phyloP scores from a whole-genome alignment of 2,888 invertebrate genomes.

The Sminthurides aquaticus region DNA sequence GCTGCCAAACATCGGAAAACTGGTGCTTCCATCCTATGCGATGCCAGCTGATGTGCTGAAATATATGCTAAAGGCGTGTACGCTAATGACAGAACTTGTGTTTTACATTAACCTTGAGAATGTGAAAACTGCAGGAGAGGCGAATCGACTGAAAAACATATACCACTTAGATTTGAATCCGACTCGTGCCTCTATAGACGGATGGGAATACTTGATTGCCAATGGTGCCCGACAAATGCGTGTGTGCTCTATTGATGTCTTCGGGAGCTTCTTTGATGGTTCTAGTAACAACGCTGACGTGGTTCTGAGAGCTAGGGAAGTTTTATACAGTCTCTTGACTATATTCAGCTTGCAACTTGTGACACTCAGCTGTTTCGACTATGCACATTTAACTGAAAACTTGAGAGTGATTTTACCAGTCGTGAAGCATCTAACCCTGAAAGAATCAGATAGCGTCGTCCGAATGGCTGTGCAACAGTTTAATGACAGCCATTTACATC shows the following conservation, averaged over 20 bases:
- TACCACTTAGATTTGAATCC: neutral
- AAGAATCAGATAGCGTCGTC: neutral
- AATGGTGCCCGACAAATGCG: neutral
- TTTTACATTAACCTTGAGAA: neutral
- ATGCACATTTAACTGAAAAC: neutral
- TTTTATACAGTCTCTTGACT: too few relatives aligned
- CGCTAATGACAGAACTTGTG: neutral
- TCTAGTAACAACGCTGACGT: neutral
- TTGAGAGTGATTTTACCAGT: neutral
- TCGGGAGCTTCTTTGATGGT: neutral
- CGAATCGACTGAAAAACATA: neutral
- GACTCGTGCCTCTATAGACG: neutral
- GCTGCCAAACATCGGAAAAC: neutral
- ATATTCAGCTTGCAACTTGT: too few relatives aligned
- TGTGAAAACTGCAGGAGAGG: neutral
- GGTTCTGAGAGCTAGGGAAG: too few relatives aligned
- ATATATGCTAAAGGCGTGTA: neutral
- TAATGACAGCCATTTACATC: too few relatives aligned
- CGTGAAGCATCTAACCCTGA: neutral
- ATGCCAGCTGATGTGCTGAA: neutral
- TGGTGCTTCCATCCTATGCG: neutral
- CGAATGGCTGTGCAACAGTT: neutral
- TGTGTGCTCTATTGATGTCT: neutral
- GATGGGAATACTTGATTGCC: neutral
- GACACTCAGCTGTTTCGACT: neutral